Percentiles rank a stretch among this genome's conserved stretches.
Conservation (phyloP, 2,113 vertebrate genomes). For the Rhea pennata region DNA sequence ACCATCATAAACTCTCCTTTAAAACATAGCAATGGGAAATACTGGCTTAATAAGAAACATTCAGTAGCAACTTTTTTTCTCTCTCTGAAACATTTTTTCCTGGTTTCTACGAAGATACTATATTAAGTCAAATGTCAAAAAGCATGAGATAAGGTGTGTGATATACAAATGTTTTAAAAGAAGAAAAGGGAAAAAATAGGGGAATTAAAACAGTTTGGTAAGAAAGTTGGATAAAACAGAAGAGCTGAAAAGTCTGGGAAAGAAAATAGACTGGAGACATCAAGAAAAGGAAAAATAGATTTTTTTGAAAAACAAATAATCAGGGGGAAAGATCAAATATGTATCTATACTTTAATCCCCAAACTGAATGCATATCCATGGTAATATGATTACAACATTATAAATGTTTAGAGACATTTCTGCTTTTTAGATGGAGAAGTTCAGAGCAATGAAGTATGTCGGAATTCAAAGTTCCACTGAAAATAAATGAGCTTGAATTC, state of each 20-base stretch:
- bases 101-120: not conserved
- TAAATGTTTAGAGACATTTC: not conserved
- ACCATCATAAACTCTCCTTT: not conserved
- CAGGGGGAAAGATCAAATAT: not conserved
- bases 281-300: not conserved
- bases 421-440: not conserved
- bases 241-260: not conserved
- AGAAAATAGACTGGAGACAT: not conserved
- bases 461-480: not conserved
- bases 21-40: not conserved
- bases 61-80: not conserved
- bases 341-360: not conserved
- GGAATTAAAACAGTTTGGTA: not conserved
- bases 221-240: not conserved
- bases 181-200: not conserved
- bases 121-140: not conserved
- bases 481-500: not conserved
- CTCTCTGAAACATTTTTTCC: not conserved
- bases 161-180: not conserved
- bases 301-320: not conserved
- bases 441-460: not conserved
- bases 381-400: not conserved
- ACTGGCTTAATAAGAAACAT: not conserved
- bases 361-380: not conserved
- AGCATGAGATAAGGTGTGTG: not conserved